Percentiles rank a stretch among this genome's conserved stretches.
Evolutionary conservation across 2,888 invertebrate species (phyloP).

Genomic region (Hemithea aestivaria): DNA sequence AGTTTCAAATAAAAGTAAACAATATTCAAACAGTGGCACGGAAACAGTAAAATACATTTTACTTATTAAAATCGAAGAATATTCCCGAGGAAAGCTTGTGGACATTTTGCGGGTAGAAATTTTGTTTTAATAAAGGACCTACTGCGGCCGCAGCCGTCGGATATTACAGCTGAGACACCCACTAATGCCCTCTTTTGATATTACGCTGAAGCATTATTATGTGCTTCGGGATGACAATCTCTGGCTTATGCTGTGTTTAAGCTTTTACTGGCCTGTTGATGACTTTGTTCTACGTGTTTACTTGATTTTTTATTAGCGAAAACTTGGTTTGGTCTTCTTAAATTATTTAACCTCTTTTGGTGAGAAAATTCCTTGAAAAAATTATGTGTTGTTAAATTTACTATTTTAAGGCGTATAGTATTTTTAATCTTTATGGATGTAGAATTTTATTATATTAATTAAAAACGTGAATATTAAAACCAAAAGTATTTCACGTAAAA

Average conservation of each 20-base stretch:
- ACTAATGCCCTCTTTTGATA: constrained; percentile 72
- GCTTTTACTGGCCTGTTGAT: constrained; percentile 36
- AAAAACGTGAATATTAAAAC: no score
- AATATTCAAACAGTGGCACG: constrained; percentile 15
- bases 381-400: no score
- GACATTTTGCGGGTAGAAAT: constrained; percentile 70
- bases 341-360: constrained; percentile 3
- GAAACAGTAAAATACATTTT: constrained; percentile 32
- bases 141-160: constrained; percentile 59
- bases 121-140: constrained; percentile 76
- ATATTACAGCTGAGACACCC: constrained; percentile 68
- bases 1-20: constrained; percentile 7
- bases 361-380: not conserved
- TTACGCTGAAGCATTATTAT: constrained; percentile 71
- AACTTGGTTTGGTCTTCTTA: not conserved
- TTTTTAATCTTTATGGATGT: no score
- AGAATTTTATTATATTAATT: no score
- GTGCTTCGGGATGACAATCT: constrained; percentile 67
- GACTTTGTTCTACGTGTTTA: constrained; percentile 28
- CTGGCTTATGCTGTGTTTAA: constrained; percentile 48
- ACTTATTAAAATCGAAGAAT: constrained; percentile 41
- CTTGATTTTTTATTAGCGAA: constrained; percentile 14
- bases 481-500: no score
- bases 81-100: constrained; percentile 51
- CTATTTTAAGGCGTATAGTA: no score